Conservation (phyloP, 2,888 invertebrate species). For the Pristionchus arcanus region DNA sequence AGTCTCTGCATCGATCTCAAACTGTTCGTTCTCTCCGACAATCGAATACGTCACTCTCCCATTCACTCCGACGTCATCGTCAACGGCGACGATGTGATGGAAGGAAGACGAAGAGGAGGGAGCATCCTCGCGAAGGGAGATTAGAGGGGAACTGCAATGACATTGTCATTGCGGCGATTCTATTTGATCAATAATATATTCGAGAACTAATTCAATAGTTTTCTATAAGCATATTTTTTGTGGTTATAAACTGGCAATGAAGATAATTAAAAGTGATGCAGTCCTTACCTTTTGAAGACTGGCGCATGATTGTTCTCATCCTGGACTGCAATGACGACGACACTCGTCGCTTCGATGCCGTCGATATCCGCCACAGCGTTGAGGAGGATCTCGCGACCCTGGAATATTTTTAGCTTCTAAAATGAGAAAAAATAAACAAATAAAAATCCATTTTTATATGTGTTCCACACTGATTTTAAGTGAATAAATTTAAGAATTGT, state of each 20-base stretch:
- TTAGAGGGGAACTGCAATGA: conserved; percentile 42
- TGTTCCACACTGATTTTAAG: too few relatives aligned
- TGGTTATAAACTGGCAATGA: too few relatives aligned
- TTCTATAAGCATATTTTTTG: too few relatives aligned
- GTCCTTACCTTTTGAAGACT: conserved; percentile 86
- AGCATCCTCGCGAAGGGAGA: conserved; percentile 40
- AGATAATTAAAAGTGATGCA: too few relatives aligned
- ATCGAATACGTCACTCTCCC: conserved; percentile 85
- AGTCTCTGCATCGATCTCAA: conserved; percentile 27
- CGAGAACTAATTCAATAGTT: too few relatives aligned
- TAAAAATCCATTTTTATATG: too few relatives aligned
- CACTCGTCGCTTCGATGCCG: conserved; percentile 56
- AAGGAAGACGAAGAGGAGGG: not conserved
- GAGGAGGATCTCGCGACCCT: conserved; percentile 33
- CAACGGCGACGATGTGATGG: conserved; percentile 88
- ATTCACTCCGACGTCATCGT: conserved; percentile 93
- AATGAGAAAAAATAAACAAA: too few relatives aligned
- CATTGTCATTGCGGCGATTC: too few relatives aligned
- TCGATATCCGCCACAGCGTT: conserved; percentile 58
- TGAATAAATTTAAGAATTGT: too few relatives aligned
- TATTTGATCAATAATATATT: too few relatives aligned
- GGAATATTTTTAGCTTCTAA: too few relatives aligned
- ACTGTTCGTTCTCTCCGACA: conserved; percentile 52
- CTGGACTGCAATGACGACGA: conserved; percentile 82
- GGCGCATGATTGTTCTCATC: conserved; percentile 97